Conservation (phyloP, 2,888 invertebrate genomes). For the Sesia bembeciformis region DNA sequence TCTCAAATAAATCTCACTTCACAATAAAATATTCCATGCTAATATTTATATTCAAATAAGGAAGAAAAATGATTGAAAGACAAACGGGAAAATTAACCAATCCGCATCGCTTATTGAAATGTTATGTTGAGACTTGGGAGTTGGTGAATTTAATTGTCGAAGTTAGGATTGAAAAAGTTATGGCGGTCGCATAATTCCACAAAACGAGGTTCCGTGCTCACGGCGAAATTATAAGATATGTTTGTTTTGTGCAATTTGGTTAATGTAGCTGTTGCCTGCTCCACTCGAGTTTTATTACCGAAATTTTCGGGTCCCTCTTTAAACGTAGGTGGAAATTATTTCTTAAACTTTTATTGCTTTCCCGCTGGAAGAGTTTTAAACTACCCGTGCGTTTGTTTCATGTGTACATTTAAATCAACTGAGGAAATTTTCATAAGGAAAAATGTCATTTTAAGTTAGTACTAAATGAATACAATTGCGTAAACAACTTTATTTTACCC, state of each 20-base stretch:
- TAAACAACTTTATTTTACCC: conserved; percentile 5
- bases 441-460: no score
- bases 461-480: conserved; percentile 1
- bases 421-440: no score
- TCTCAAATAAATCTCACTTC: neutral
- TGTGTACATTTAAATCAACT: neutral
- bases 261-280: conserved; percentile 22
- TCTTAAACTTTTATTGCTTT: conserved; percentile 40
- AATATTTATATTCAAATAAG: neutral
- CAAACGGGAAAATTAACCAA: conserved; percentile 29
- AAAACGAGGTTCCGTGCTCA: conserved; percentile 38
- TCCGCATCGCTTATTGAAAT: conserved; percentile 54
- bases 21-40: neutral
- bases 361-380: conserved; percentile 19
- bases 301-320: conserved; percentile 41
- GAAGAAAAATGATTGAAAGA: conserved; percentile 14
- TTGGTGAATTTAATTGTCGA: conserved; percentile 66
- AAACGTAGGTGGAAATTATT: conserved; percentile 44
- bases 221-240: conserved; percentile 60
- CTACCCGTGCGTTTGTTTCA: neutral
- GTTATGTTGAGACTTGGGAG: conserved; percentile 49
- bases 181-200: conserved; percentile 56
- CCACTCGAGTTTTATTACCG: conserved; percentile 32
- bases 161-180: conserved; percentile 72
- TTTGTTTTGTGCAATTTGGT: conserved; percentile 63